phyloP scores from a whole-genome alignment of 1,140 invertebrate species.

The Eubasilissa regina region DNA sequence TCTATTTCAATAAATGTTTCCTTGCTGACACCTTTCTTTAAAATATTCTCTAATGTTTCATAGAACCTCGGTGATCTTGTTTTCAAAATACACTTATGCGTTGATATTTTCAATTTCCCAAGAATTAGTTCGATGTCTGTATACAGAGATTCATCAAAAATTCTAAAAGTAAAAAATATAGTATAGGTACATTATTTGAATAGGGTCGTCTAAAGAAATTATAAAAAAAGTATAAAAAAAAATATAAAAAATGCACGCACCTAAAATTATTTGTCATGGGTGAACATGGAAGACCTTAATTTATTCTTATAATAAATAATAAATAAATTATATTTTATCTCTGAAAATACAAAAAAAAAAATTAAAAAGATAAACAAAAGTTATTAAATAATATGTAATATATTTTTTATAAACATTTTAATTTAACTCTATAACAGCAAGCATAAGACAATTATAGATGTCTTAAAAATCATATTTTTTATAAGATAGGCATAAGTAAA shows the following conservation, averaged over 20 bases:
- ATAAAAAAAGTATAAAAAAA: neutral
- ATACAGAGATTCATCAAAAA: slow-evolving; percentile 70
- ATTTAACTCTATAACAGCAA: too few relatives aligned
- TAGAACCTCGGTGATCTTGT: slow-evolving; percentile 68
- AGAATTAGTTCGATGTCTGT: slow-evolving; percentile 68
- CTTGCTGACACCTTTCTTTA: slow-evolving; percentile 67
- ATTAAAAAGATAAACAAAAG: slow-evolving; percentile 9
- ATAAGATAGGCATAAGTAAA: too few relatives aligned
- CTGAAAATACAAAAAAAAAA: slow-evolving; percentile 30
- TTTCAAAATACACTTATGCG: slow-evolving; percentile 69
- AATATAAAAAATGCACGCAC: slow-evolving; percentile 1
- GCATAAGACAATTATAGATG: too few relatives aligned
- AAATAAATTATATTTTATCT: slow-evolving; percentile 2
- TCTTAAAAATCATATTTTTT: too few relatives aligned
- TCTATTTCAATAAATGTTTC: slow-evolving; percentile 69
- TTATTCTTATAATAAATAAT: slow-evolving; percentile 7
- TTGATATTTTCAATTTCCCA: slow-evolving; percentile 69
- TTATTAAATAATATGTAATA: neutral
- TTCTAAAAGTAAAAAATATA: slow-evolving; percentile 63
- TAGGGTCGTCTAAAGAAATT: neutral
- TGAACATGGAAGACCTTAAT: slow-evolving; percentile 19
- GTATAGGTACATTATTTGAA: neutral
- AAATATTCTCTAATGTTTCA: slow-evolving; percentile 66
- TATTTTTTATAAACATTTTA: too few relatives aligned
- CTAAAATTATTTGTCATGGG: slow-evolving; percentile 15